These are phyloP conservation scores for Typhlomys cinereus DNA, from an alignment of 2,113 vertebrate genomes.

Conservation along the genomic window DNA sequence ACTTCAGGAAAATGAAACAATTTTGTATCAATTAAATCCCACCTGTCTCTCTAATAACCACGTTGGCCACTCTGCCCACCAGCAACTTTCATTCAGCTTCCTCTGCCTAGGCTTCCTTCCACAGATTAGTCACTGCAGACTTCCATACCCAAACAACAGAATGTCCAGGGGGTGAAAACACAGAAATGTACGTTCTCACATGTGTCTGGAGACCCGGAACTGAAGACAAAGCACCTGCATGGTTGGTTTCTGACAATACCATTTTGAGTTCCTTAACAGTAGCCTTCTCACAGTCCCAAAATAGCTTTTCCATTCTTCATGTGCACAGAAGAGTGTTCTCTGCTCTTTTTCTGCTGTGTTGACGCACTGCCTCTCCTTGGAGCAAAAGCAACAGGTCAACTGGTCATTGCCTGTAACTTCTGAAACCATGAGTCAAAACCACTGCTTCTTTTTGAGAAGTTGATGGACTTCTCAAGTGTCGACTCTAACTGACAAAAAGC, in stretches of 20 bases:
- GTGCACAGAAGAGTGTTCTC: too few relatives aligned
- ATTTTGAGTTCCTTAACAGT: background rate
- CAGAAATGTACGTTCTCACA: background rate
- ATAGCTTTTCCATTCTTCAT: background rate
- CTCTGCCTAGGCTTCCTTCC: background rate
- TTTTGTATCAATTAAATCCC: too few relatives aligned
- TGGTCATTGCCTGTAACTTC: too few relatives aligned
- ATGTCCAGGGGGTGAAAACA: background rate
- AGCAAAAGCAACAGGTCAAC: too few relatives aligned
- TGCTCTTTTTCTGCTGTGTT: too few relatives aligned
- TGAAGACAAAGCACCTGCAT: background rate
- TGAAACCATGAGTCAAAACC: too few relatives aligned
- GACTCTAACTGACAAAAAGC: too few relatives aligned
- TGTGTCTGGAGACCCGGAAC: background rate
- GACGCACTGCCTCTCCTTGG: too few relatives aligned
- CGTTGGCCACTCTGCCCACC: background rate
- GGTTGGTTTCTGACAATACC: background rate
- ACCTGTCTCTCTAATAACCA: background rate
- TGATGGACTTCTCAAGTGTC: too few relatives aligned
- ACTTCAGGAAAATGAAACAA: background rate
- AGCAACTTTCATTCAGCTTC: background rate
- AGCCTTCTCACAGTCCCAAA: background rate
- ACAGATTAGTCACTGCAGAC: background rate
- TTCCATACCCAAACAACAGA: background rate
- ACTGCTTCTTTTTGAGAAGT: too few relatives aligned